Evolutionary conservation across 1,140 invertebrate species (phyloP).

Genomic region (Neodiprion lecontei): DNA sequence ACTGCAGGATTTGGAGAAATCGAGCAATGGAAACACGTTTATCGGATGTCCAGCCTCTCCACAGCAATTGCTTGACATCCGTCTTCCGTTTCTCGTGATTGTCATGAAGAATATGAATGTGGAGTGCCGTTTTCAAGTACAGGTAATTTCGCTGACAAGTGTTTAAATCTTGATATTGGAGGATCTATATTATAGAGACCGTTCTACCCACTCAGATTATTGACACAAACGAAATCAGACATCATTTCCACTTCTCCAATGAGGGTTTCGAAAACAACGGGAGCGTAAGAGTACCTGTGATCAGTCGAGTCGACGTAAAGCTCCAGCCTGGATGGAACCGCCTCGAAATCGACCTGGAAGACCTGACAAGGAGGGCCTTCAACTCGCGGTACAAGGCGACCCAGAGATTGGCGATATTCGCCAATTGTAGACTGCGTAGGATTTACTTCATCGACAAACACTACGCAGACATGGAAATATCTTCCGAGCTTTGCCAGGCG

Average conservation of each 20-base stretch:
- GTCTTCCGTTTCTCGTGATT: constrained; percentile 41
- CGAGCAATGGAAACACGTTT: constrained; percentile 35
- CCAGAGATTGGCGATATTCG: constrained; percentile 40
- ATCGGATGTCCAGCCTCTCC: constrained; percentile 39
- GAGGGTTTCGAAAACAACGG: constrained; percentile 24
- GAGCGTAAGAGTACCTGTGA: constrained; percentile 15
- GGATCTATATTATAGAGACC: not conserved
- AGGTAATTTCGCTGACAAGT: constrained; percentile 27
- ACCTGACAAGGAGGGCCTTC: constrained; percentile 36
- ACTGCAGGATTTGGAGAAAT: constrained; percentile 39
- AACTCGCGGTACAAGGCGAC: constrained; percentile 34
- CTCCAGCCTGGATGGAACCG: constrained; percentile 47
- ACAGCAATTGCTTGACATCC: constrained; percentile 35
- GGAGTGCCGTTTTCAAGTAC: constrained; percentile 37
- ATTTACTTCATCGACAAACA: constrained; percentile 46
- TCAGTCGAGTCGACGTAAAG: constrained; percentile 24
- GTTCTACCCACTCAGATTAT: not conserved
- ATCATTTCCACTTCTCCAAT: constrained; percentile 27
- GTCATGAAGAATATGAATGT: constrained; percentile 39
- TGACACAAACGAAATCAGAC: constrained; percentile 27
- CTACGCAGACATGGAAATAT: constrained; percentile 40
- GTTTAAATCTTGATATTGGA: not conserved
- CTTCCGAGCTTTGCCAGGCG: constrained; percentile 33
- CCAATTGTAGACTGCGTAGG: constrained; percentile 43
- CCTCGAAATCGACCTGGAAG: constrained; percentile 41